Evolutionary conservation across 2,113 vertebrate species (phyloP), one percentile per base, ranked within the genome.

Genomic region (Leptodactylus fuscus): DNA sequence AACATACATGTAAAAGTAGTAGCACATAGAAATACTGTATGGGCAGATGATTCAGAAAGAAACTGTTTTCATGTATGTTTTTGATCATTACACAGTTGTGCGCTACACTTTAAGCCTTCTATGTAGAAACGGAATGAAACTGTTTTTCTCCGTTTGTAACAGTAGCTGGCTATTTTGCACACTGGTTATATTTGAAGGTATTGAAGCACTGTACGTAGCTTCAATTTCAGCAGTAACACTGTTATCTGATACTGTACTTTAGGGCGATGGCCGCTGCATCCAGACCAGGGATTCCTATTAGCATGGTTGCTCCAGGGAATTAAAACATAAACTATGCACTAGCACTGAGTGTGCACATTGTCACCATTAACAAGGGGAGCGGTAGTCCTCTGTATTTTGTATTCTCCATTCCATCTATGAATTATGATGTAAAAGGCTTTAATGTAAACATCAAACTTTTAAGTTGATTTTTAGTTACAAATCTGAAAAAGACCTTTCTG

Each of bases 261-360:
- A 18, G 34, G 34, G 18, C 49, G 20, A 34, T 62, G 53, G 49
- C 53, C 11, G 27, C 27, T 36, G 18, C 53, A 34, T 76, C 71
- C 38, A 60, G 82, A 76, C 65, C 77, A 81, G 76, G 84, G 49
- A 86, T 86, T 81, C 32, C 34, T 62, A 75, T 24, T 62, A n/a
- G n/a, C 82, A 53, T 62, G 44, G 32, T 78, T 29, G 53, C 29
- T 76, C 16, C 71, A 84, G 60, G 81, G 38, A 80, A 69, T 38
- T 29, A 80, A 78, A 80, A 53, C 11, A 58, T 80, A 73, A 86
- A 86, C 84, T 86, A 86, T 86, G 84, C 84, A 85, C 83, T 78
- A 77, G 65, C 58, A 46, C 24, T 76, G 36, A 27, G 29, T 36
- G 65, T 85, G 83, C 74, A 49, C 55, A 53, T 22, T n/a, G 5